These are phyloP conservation scores for Pseudachorutes palmiensis DNA, from an alignment of 1,140 invertebrate species.

Conservation along the genomic window DNA sequence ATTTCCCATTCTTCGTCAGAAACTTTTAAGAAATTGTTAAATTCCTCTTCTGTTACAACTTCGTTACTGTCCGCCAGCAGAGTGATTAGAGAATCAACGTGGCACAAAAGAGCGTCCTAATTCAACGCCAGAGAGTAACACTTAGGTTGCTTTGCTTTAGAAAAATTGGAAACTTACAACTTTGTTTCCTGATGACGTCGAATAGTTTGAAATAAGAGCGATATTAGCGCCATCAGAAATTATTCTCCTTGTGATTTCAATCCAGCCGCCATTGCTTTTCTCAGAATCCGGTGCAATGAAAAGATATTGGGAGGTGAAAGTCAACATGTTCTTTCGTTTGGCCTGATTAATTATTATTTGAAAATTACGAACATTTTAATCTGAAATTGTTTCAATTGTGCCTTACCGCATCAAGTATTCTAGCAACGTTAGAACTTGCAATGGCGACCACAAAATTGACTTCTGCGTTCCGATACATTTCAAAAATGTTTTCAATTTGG, in stretches of 20 bases:
- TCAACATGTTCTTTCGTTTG: constrained; percentile 55
- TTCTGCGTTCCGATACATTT: constrained; percentile 1
- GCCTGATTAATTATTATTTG: constrained; percentile 44
- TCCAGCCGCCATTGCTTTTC: constrained; percentile 45
- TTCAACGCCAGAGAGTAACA: neutral
- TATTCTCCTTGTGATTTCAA: constrained; percentile 45
- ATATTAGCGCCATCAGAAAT: constrained; percentile 70
- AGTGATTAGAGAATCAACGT: constrained; percentile 54
- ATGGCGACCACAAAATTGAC: constrained; percentile 30
- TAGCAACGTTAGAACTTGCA: constrained; percentile 19
- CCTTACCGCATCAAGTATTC: constrained; percentile 28
- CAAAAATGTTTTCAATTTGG: constrained; percentile 29
- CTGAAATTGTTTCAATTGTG: neutral
- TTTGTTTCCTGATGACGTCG: constrained; percentile 39
- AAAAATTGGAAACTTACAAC: neutral
- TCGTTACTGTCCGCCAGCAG: constrained; percentile 57
- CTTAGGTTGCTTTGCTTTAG: neutral
- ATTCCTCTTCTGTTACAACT: constrained; percentile 55
- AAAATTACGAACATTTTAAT: neutral
- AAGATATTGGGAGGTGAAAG: constrained; percentile 66
- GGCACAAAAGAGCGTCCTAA: constrained; percentile 54
- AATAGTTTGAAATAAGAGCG: constrained; percentile 67
- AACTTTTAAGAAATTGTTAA: constrained; percentile 58
- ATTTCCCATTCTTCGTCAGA: too few species aligned
- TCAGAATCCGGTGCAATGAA: constrained; percentile 59